phyloP scores from a whole-genome alignment of 1,140 invertebrate genomes.

The Ptiloglossa arizonensis region DNA sequence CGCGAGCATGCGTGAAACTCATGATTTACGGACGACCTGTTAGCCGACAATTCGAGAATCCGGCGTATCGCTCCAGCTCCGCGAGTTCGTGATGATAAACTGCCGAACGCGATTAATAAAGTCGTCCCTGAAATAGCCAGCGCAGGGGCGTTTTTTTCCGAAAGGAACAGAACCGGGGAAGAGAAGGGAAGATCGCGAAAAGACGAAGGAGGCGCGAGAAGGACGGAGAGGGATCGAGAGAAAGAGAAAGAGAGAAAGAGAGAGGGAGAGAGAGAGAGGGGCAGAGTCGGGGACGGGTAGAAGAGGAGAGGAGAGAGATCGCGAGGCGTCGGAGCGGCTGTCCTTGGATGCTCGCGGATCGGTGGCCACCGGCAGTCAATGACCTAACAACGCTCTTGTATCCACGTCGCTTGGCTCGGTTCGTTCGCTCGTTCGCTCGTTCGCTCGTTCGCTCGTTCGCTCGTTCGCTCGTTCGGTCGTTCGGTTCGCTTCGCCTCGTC shows the following conservation, averaged over 20 bases:
- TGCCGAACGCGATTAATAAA: slow-evolving; percentile 24
- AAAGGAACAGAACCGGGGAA: slow-evolving; percentile 8
- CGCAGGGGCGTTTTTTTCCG: background rate
- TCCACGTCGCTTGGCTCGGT: slow-evolving; percentile 49
- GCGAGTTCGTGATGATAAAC: background rate
- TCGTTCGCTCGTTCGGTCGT: too few species aligned
- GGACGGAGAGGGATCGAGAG: background rate
- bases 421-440: too few species aligned
- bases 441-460: too few species aligned
- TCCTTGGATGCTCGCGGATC: slow-evolving; percentile 80
- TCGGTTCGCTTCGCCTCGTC: slow-evolving; percentile 65
- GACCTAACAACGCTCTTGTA: slow-evolving; percentile 74
- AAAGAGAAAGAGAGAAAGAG: background rate
- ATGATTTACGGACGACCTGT: too few species aligned
- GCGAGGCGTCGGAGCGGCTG: slow-evolving; percentile 72
- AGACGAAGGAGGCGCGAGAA: background rate
- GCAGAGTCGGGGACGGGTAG: background rate
- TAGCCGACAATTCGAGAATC: background rate
- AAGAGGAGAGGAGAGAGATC: slow-evolving; percentile 26
- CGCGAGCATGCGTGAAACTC: too few species aligned
- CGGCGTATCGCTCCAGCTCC: background rate
- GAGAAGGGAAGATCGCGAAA: slow-evolving; percentile 1
- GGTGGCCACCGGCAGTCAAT: slow-evolving; percentile 79
- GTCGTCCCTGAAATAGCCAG: slow-evolving; percentile 22
- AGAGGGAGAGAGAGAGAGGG: slow-evolving; percentile 13